Base-by-base conservation (phyloP, 2,113 vertebrate genomes). In the Neolamprologus tretocephalus region DNA sequence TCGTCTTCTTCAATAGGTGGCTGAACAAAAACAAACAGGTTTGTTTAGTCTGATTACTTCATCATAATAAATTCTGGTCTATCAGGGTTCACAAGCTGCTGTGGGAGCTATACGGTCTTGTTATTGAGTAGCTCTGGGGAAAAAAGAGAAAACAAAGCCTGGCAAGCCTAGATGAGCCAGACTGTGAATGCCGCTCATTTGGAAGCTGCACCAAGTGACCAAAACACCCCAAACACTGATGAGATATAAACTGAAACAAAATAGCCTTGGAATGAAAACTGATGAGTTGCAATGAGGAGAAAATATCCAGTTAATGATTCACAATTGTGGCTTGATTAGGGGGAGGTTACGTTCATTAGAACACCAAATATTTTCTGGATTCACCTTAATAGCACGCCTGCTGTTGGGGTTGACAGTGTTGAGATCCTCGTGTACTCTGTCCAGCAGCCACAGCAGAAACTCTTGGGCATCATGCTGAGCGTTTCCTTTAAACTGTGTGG, bases 401-500 rank as follows among this genome's bases (percentile, higher is more conserved):
- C 95, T 91, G 1, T 95, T 96, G 80, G 96, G 96, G 88, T 97
- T 97, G 86, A 97, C 87, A 0, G 97, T 97, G 95, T 99, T 97
- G 21, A 99, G 96, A 90, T 99, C 99, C 83, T 99, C 99, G 0
- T 99, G 98, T 3, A 99, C 98, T 90, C 99, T 95, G 95, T 99
- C 98, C 71, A 99, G 95, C 14, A 99, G 97, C 99, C 99, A 99
- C 16, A 99, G 97, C 63, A 99, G 97, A 90, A 99, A 99, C 96
- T 99, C 99, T 93, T 99, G 99, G 2, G 99, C 99, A 3, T 99
- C 99, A 0, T 99, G 99, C 95, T 99, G 99, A 42, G 99, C 96
- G 2, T 97, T 99, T 28, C 99, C 99, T 2, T 98, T 97, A 89
- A 99, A 99, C 91, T 99, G 99, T 80, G 98, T 95, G 5, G 98